A percentile compares a stretch with the other conserved stretches of the same genome.
These are phyloP conservation scores for Megaptera novaeangliae DNA, from an alignment of 2,113 vertebrate species.

Conservation along the genomic window DNA sequence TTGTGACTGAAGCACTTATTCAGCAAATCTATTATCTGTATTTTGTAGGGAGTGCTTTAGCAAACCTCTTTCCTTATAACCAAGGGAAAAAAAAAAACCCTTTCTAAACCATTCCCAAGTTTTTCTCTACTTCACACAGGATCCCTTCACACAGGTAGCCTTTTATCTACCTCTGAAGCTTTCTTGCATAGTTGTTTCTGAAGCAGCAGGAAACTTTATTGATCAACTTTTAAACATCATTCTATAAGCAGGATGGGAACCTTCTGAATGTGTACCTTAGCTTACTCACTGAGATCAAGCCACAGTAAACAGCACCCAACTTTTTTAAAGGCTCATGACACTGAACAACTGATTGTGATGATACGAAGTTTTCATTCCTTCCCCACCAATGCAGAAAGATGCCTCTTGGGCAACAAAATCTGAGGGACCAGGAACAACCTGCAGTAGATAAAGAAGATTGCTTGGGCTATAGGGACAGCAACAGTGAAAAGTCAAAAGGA, in stretches of 20 bases:
- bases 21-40: slow-evolving; percentile 52
- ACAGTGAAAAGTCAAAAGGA: neutral
- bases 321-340: neutral
- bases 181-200: slow-evolving; percentile 22
- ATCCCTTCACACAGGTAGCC: neutral
- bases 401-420: neutral
- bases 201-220: neutral
- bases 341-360: neutral
- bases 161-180: neutral
- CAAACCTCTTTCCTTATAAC: slow-evolving; percentile 37
- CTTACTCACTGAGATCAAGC: neutral
- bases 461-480: neutral
- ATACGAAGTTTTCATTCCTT: neutral
- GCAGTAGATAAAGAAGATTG: neutral
- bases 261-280: slow-evolving; percentile 4
- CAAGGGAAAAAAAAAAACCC: neutral
- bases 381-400: neutral
- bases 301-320: neutral
- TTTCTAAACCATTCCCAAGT: neutral
- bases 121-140: neutral
- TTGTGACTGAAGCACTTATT: slow-evolving; percentile 47
- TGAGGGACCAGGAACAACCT: neutral
- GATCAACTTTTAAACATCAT: neutral
- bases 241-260: neutral
- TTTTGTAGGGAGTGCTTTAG: slow-evolving; percentile 32